Evolutionary conservation across 2,113 vertebrate species (phyloP).

Genomic region (Tor tambroides): DNA sequence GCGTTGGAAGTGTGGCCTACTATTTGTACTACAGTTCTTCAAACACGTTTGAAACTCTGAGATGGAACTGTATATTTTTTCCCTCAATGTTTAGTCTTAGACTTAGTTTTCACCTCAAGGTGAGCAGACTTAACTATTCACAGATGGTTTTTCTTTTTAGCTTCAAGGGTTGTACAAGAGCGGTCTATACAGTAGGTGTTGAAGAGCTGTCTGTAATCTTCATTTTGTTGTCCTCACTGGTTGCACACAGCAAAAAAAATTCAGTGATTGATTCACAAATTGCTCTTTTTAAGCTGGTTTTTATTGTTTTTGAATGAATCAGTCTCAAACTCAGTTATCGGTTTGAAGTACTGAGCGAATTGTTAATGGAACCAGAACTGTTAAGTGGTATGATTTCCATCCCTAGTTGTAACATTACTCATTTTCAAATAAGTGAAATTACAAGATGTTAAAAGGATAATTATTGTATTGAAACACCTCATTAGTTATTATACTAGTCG

Average conservation of each 20-base stretch:
- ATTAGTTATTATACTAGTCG: neutral
- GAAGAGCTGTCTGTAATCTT: neutral
- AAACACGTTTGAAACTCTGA: neutral
- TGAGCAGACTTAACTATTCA: conserved; percentile 41
- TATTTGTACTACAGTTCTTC: neutral
- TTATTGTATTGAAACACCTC: too few relatives aligned
- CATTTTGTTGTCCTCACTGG: neutral
- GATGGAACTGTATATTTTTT: conserved; percentile 53
- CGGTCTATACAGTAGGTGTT: neutral
- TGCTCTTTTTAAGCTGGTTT: neutral
- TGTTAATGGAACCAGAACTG: neutral
- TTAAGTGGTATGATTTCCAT: neutral
- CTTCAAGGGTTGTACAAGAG: neutral
- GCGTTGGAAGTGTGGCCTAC: neutral
- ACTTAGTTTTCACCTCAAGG: conserved; percentile 28
- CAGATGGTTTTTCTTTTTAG: conserved; percentile 18
- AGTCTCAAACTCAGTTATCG: too few relatives aligned
- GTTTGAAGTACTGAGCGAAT: neutral
- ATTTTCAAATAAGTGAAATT: neutral
- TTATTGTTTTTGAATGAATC: too few relatives aligned
- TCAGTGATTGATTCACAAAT: neutral
- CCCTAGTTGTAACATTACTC: neutral
- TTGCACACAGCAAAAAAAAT: neutral
- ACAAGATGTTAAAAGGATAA: too few relatives aligned
- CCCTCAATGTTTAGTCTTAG: conserved; percentile 48